Evolutionary conservation across 2,888 invertebrate species (phyloP).

Genomic region (Andrena bicolor): DNA sequence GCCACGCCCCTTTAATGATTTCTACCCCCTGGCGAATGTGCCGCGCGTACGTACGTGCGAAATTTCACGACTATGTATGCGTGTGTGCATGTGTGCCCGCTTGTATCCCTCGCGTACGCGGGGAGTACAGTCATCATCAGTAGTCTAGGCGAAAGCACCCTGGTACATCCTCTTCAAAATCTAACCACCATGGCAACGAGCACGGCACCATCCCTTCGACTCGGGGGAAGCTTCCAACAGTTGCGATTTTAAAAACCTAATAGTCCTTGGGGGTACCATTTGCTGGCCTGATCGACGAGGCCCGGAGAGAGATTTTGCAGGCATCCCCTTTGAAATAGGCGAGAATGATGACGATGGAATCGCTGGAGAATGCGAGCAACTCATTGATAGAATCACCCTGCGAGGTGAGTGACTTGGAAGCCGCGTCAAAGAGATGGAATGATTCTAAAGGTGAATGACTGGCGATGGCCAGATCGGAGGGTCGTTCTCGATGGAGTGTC

Average conservation of each 20-base stretch:
- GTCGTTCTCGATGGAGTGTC: conserved; percentile 4
- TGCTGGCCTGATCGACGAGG: background rate
- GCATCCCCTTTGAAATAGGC: no score
- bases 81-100: conserved; percentile 53
- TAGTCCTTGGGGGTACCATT: background rate
- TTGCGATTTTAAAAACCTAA: background rate
- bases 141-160: conserved; percentile 76
- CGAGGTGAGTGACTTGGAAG: background rate
- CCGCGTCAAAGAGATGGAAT: background rate
- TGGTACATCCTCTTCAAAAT: conserved; percentile 75
- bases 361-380: background rate
- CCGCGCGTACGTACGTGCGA: conserved; percentile 76
- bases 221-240: background rate
- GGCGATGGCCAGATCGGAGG: background rate
- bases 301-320: no score
- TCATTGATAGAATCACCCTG: background rate
- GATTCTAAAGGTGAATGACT: conserved; percentile 6
- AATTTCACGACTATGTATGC: conserved; percentile 76
- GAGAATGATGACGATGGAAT: background rate
- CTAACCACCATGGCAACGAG: conserved; percentile 27
- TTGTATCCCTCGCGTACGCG: conserved; percentile 63
- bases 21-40: conserved; percentile 83
- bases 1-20: conserved; percentile 85
- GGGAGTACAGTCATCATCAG: conserved; percentile 84
- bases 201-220: conserved; percentile 4